phyloP scores from a whole-genome alignment of 2,113 vertebrate genomes.

The Macrotis lagotis region DNA sequence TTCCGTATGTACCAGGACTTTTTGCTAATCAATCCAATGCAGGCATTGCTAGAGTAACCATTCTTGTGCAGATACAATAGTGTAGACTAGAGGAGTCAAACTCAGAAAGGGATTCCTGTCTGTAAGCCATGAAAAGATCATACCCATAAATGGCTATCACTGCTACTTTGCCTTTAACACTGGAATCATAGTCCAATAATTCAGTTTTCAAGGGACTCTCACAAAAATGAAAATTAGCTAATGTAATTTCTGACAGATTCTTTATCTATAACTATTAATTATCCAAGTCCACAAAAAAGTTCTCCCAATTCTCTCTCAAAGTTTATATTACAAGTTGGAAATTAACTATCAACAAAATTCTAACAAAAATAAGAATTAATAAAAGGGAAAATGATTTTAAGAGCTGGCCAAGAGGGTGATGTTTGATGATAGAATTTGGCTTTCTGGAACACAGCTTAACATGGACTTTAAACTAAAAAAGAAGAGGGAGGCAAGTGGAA shows the following conservation, averaged over 20 bases:
- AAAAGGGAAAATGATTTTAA: neutral
- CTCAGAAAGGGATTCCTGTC: neutral
- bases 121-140: neutral
- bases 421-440: neutral
- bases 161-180: neutral
- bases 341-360: neutral
- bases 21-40: neutral
- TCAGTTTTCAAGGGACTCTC: neutral
- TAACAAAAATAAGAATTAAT: neutral
- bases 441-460: neutral
- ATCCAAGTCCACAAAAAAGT: neutral
- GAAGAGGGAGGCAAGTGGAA: neutral
- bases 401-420: neutral
- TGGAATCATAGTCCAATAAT: neutral
- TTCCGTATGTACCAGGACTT: too few relatives aligned
- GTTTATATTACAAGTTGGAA: neutral
- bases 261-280: neutral
- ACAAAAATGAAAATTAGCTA: neutral
- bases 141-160: neutral
- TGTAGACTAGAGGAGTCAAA: neutral
- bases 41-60: neutral
- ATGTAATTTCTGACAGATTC: neutral
- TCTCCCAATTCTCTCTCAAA: neutral
- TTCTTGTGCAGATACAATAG: too few relatives aligned
- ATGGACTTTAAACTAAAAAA: neutral